phyloP scores from a whole-genome alignment of 2,113 vertebrate genomes.

The Esox niger region DNA sequence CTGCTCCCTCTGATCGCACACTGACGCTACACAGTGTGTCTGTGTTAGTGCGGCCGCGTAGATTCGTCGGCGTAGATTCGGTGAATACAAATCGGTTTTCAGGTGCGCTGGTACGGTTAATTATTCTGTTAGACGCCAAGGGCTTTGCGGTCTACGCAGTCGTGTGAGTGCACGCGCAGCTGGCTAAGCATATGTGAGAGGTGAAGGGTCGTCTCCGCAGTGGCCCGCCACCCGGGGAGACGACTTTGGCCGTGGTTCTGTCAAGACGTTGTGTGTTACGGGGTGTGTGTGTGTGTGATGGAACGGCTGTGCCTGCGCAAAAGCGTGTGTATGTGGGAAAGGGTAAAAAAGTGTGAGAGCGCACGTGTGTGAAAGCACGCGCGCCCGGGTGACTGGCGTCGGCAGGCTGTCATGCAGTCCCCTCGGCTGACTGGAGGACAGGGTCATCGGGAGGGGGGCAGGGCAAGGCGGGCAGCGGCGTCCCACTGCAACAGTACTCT shows the following conservation, averaged over 20 bases:
- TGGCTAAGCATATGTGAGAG: neutral
- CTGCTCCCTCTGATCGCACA: neutral
- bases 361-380: conserved; percentile 20
- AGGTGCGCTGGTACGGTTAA: too few relatives aligned
- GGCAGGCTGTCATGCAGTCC: neutral
- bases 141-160: neutral
- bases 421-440: neutral
- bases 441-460: neutral
- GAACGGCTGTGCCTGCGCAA: neutral
- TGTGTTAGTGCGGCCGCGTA: neutral
- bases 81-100: neutral
- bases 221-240: neutral
- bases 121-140: too few relatives aligned
- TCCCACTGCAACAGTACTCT: neutral
- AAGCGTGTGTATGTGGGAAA: neutral
- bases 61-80: too few relatives aligned
- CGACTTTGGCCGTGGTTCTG: neutral
- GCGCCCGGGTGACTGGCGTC: too few relatives aligned
- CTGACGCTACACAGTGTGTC: neutral
- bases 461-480: neutral
- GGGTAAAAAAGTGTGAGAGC: conserved; percentile 19
- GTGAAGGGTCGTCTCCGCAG: conserved; percentile 5
- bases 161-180: neutral
- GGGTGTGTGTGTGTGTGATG: conserved; percentile 4
- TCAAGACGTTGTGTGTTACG: neutral